Conservation (phyloP, 2,888 invertebrate species). For the Drosophila anomalata region DNA sequence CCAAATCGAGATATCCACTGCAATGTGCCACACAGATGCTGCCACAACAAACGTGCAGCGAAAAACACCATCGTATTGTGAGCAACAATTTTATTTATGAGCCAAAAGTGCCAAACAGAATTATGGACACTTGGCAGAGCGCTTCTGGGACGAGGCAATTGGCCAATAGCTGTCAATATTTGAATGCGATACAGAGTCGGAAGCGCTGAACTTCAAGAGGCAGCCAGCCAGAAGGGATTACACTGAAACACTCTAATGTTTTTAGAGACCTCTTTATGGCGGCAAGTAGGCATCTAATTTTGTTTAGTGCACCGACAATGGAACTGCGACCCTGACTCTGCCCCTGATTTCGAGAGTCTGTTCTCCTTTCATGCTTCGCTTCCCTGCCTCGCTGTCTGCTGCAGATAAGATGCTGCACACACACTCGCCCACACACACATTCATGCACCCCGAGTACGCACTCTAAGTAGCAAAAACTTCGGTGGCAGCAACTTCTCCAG, state of each 20-base stretch:
- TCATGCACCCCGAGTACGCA: slow-evolving; percentile 18
- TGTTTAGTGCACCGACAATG: slow-evolving; percentile 15
- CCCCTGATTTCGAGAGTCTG: slow-evolving; percentile 20
- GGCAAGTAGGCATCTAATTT: not conserved
- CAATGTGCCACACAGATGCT: slow-evolving; percentile 31
- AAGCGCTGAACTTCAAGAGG: slow-evolving; percentile 14
- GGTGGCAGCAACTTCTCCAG: slow-evolving; percentile 48
- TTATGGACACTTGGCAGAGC: slow-evolving; percentile 61
- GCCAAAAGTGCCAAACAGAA: slow-evolving; percentile 50
- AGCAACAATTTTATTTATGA: slow-evolving; percentile 59
- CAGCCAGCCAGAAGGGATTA: not conserved
- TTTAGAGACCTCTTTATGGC: not conserved
- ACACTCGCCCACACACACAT: slow-evolving; percentile 16
- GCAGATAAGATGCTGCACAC: slow-evolving; percentile 64
- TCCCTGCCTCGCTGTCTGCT: slow-evolving; percentile 57
- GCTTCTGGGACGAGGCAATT: slow-evolving; percentile 61
- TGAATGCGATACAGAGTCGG: slow-evolving; percentile 53
- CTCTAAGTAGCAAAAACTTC: slow-evolving; percentile 67
- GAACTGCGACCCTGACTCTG: slow-evolving; percentile 56
- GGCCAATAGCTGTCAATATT: slow-evolving; percentile 80
- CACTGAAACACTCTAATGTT: not conserved
- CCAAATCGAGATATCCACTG: slow-evolving; percentile 41
- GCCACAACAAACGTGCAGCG: slow-evolving; percentile 23
- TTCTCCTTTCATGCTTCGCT: slow-evolving; percentile 48
- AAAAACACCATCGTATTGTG: slow-evolving; percentile 13